Evolutionary conservation across 2,888 invertebrate species (phyloP), one percentile per base, ranked within the genome.

Genomic region (Microctonus brassicae): DNA sequence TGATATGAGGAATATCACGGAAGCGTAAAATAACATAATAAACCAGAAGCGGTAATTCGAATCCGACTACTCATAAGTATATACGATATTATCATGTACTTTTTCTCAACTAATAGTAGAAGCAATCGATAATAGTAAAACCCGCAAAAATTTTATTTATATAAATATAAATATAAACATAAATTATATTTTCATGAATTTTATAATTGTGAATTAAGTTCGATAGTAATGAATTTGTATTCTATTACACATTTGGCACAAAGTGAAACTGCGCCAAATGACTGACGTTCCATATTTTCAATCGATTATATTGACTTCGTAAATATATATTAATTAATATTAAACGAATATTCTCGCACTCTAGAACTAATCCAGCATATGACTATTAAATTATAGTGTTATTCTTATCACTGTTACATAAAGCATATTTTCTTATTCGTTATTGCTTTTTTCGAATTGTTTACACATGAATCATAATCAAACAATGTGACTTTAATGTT

Each of bases 21-120:
- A 26, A 76, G 74, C 69, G 73, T 78, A 78, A 71, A 76, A 78
- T 80, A 78, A 78, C 82, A 78, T 81, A 77, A 80, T 78, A 78
- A 79, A 77, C 73, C 77, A 76, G 73, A 70, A 74, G 63, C 69
- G 75, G 72, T 76, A 76, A 61, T 73, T 73, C 52, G 62, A 57
- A 73, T 68, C 57, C 55, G 55, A 65, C 29, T 62, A 47, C 57
- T 47, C 42, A 34, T 55, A 24, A 69, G 17, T 55, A 55, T 42
- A 26, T 7, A 22, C 17, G 24, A 57, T 17, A 22, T 53, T 22
- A 52, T 7, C 29, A 22, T 36, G 34, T 62, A 39, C 11, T 58
- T 55, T 13, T n/a, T 11, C 13, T 13, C 39, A 39, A 13, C 39
- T 39, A 5, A 39, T 39, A 39, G 13, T 0, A 13, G 3, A 13